A percentile compares a stretch with the other conserved stretches of the same genome.
Evolutionary conservation across 1,140 invertebrate species (phyloP).

Genomic region (Zaprionus lachaisei): DNA sequence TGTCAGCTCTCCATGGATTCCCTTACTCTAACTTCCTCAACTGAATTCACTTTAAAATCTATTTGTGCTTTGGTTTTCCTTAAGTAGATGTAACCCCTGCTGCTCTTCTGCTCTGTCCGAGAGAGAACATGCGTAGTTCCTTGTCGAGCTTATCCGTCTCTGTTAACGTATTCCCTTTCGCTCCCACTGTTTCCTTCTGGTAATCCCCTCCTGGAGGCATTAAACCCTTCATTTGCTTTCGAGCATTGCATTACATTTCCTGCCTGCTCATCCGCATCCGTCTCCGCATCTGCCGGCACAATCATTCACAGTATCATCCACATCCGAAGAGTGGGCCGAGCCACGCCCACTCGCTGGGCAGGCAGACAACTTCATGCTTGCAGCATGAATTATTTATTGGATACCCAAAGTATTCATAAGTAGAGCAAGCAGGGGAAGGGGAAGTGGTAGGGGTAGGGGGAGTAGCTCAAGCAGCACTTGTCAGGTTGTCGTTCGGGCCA

Average conservation of each 20-base stretch:
- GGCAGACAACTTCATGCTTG: constrained; percentile 57
- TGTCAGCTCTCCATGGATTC: no score
- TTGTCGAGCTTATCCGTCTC: constrained; percentile 1
- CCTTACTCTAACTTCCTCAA: no score
- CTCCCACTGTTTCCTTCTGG: neutral
- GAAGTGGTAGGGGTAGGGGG: constrained; percentile 6
- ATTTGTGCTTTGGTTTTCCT: neutral
- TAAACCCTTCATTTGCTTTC: constrained; percentile 66
- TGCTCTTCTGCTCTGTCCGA: neutral
- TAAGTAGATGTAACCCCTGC: neutral
- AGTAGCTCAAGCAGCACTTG: neutral
- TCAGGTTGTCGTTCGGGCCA: constrained; percentile 6
- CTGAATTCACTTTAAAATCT: neutral
- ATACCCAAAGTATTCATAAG: constrained; percentile 72
- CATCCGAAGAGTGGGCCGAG: constrained; percentile 19
- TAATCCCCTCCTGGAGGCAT: constrained; percentile 44
- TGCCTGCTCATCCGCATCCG: constrained; percentile 51
- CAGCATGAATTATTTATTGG: constrained; percentile 80
- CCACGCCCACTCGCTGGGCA: constrained; percentile 40
- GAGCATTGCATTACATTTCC: constrained; percentile 73
- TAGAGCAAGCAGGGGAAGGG: constrained; percentile 19
- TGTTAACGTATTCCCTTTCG: neutral
- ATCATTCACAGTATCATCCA: constrained; percentile 45
- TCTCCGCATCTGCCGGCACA: constrained; percentile 18
- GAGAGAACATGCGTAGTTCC: neutral